Evolutionary conservation across 2,888 invertebrate species (phyloP), one percentile per base, ranked within the genome.

Genomic region (Leptopilina syphax): DNA sequence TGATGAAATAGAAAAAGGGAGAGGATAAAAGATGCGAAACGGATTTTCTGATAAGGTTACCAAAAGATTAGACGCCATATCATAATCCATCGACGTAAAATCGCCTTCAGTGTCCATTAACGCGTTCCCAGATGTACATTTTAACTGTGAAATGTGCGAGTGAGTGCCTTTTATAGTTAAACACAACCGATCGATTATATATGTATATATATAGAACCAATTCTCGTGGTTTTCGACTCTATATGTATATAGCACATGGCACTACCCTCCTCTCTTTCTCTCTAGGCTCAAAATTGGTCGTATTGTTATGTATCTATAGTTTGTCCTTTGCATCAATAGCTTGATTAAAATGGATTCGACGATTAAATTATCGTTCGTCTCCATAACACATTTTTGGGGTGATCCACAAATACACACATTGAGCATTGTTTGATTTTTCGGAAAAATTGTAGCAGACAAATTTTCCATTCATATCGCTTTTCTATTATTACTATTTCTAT

Each of bases 241-340:
- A 10, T 10, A 7, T 47, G 5, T 47, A 47, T 47, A 7, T 47
- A 50, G n/a, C 60, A 18, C 63, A 63, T 24, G 18, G 24, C 73
- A 73, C 73, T 57, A 34, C 73, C 57, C 73, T 73, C 27, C 18
- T 18, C 18, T 18, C 18, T 18, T 18, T 18, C 18, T 18, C 18
- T 18, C 18, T 18, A 18, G 34, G 57, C 44, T 44, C 7, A 34
- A 73, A 70, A 73, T 73, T 73, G 57, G 9, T 34, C 34, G n/a
- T 73, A 73, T 73, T 73, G 73, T 73, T 73, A 73, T 73, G 73
- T 73, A 73, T 73, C 73, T 73, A 73, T 27, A 73, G 73, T 73
- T 73, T 73, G 73, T 73, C 54, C 18, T 50, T 34, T 44, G 73
- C 34, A 27, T 73, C 34, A 73, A 73, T 73, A 57, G 73, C 9